Evolutionary conservation across 2,797 vertebrate species (phyloP).

Genomic region (Aeoliscus strigatus): DNA sequence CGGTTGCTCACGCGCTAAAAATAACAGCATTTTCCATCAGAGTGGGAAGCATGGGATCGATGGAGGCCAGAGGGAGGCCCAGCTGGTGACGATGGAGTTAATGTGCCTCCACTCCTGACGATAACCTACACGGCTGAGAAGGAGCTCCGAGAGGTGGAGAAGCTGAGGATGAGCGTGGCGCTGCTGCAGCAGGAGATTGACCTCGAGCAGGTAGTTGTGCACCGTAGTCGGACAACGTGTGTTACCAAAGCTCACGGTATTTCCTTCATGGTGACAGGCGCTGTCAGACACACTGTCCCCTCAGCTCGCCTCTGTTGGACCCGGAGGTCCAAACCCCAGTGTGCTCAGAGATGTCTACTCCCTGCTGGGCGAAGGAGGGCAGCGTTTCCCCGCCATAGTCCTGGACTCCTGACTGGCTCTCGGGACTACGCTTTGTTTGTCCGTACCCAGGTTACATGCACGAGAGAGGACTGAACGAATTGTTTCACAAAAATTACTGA

Average conservation of each 20-base stretch:
- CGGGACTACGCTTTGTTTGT: slow-evolving; percentile 5
- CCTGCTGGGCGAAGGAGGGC: slow-evolving; percentile 72
- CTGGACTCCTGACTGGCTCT: slow-evolving; percentile 63
- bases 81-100: slow-evolving; percentile 26
- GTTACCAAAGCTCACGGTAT: slow-evolving; percentile 14
- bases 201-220: slow-evolving; percentile 65
- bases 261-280: slow-evolving; percentile 50
- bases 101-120: slow-evolving; percentile 45
- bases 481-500: too few relatives aligned
- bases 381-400: slow-evolving; percentile 69
- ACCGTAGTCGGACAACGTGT: background rate
- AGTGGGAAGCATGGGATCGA: slow-evolving; percentile 69
- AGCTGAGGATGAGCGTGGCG: slow-evolving; percentile 60
- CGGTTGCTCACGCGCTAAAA: slow-evolving; percentile 65
- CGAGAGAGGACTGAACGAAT: background rate
- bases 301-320: slow-evolving; percentile 30
- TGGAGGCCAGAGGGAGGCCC: slow-evolving; percentile 63
- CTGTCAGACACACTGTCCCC: slow-evolving; percentile 57
- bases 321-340: slow-evolving; percentile 28
- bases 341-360: slow-evolving; percentile 71
- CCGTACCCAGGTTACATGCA: background rate
- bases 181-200: slow-evolving; percentile 67
- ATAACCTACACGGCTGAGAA: slow-evolving; percentile 60
- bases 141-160: slow-evolving; percentile 69
- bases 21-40: slow-evolving; percentile 70